Evolutionary conservation across 2,888 invertebrate species (phyloP).

Genomic region (Troides aeacus): DNA sequence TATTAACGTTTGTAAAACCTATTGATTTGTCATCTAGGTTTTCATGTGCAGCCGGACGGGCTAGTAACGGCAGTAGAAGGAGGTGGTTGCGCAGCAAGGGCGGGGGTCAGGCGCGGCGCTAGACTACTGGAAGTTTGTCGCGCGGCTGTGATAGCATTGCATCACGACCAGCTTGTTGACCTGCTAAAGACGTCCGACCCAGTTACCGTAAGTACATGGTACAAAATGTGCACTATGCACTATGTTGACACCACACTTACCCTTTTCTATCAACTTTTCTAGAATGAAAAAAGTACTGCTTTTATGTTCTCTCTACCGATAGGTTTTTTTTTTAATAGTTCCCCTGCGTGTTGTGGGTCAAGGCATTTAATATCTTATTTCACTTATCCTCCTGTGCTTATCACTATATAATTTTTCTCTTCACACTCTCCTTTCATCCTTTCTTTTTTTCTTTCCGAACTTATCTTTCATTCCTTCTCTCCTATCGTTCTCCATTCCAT

Average conservation of each 20-base stretch:
- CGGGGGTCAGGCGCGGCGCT: constrained; percentile 94
- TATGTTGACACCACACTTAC: too few relatives aligned
- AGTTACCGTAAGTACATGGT: constrained; percentile 83
- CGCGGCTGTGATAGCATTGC: constrained; percentile 92
- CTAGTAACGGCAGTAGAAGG: constrained; percentile 95
- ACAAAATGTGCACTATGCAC: too few relatives aligned
- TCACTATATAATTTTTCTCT: too few relatives aligned
- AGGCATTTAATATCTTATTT: too few relatives aligned
- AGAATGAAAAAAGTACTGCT: too few relatives aligned
- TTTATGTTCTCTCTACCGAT: constrained; percentile 38
- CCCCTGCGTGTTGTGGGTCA: too few relatives aligned
- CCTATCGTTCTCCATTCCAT: too few relatives aligned
- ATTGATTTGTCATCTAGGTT: constrained; percentile 74
- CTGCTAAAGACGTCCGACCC: constrained; percentile 92
- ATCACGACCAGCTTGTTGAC: constrained; percentile 96
- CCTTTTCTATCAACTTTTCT: too few relatives aligned
- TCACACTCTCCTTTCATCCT: too few relatives aligned
- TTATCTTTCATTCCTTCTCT: too few relatives aligned
- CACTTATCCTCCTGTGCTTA: too few relatives aligned
- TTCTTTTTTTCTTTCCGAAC: too few relatives aligned
- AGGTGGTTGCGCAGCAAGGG: constrained; percentile 83
- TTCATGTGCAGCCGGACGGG: constrained; percentile 95
- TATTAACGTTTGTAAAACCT: not conserved
- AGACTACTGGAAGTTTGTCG: constrained; percentile 95
- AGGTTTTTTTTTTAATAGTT: constrained; percentile 66